Evolutionary conservation across 2,113 vertebrate species (phyloP), one percentile per base, ranked within the genome.

Genomic region (Xiphophorus couchianus): DNA sequence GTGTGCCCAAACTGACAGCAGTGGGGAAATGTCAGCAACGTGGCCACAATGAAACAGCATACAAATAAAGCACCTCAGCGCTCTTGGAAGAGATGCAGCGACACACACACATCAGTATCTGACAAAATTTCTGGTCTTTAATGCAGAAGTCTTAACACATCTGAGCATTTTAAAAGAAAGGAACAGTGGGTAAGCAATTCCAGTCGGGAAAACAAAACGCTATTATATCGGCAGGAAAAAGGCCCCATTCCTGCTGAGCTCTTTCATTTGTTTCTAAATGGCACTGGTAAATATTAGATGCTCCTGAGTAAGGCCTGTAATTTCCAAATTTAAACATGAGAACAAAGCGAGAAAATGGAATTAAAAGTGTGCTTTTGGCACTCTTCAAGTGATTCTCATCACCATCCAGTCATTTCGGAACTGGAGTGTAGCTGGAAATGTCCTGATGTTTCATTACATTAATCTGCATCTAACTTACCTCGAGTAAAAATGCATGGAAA

Each of bases 281-380:
- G 44, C 31, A 73, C 65, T 4, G n/a, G 77, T 54, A 81, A 69
- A 73, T 84, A 80, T 73, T 58, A 17, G 62, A 83, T 66, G 65
- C 75, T 78, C 66, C 51, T 69, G 58, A 80, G 65, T 62, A n/a
- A 12, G 61, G 31, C 31, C 51, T 60, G 66, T 74, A 69, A 66
- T 71, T 78, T 74, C 61, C 69, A 78, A 77, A 84, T 88, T 61
- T 83, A 83, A 85, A 84, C 15, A 39, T 33, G 60, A 68, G 65
- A 73, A 39, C 51, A 48, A 74, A 77, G 80, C 13, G 76, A 72
- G 78, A 84, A 48, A 66, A 58, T 48, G 33, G 70, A 88, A 84
- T 84, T 63, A 81, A 89, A 87, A 82, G 81, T 86, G 80, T 81
- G 66, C 13, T 78, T 73, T 70, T 85, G 79, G 83, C 86, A 58